phyloP scores from a whole-genome alignment of 2,113 vertebrate genomes.

The Murina feae region DNA sequence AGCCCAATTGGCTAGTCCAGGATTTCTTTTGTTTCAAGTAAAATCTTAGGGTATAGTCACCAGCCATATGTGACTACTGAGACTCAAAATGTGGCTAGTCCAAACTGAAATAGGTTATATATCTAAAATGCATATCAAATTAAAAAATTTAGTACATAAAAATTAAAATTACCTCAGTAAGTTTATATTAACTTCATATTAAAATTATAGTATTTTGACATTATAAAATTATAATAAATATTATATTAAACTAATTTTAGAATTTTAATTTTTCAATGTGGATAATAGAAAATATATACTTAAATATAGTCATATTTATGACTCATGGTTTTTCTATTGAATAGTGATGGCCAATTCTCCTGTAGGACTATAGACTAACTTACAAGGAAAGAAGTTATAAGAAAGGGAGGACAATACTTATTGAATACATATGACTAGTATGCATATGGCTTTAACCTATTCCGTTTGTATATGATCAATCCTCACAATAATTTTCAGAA shows the following conservation, averaged over 20 bases:
- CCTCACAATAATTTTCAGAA: background rate
- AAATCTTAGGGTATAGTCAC: background rate
- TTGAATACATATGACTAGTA: background rate
- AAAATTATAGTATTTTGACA: background rate
- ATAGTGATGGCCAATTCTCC: background rate
- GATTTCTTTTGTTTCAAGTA: background rate
- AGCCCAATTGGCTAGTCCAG: no score
- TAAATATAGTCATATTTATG: background rate
- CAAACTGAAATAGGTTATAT: background rate
- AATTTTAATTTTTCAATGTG: background rate
- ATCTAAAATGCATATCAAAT: background rate
- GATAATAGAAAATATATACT: background rate
- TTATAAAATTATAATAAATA: background rate
- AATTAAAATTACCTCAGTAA: background rate
- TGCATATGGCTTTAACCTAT: background rate
- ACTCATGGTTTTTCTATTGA: background rate
- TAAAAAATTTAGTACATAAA: background rate
- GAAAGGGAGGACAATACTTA: background rate
- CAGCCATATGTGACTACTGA: background rate
- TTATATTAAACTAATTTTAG: background rate
- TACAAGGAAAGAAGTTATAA: background rate
- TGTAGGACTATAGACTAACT: background rate
- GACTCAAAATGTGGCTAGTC: background rate
- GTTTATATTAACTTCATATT: background rate
- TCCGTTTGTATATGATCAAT: background rate